Percentiles rank a stretch among this genome's conserved stretches.
These are phyloP conservation scores for Elaphurus davidianus DNA, from an alignment of 2,113 vertebrate species.

Conservation along the genomic window DNA sequence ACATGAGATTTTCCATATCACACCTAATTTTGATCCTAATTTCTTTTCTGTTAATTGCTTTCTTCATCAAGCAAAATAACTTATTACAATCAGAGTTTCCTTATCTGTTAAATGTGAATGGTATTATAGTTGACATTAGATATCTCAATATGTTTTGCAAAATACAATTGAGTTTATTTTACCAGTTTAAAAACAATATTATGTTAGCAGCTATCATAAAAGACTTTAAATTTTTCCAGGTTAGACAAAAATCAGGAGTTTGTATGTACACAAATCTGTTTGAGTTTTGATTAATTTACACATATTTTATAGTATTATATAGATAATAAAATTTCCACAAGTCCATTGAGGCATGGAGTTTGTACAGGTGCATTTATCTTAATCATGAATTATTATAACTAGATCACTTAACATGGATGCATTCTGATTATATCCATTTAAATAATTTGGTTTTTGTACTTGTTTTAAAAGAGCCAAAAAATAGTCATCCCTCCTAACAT, in stretches of 20 bases:
- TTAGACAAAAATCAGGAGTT: neutral
- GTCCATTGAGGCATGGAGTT: neutral
- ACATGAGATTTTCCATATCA: neutral
- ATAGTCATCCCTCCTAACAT: neutral
- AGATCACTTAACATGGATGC: neutral
- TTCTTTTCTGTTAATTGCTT: neutral
- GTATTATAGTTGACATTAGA: neutral
- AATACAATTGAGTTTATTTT: neutral
- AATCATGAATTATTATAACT: conserved; percentile 18
- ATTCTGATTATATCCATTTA: neutral
- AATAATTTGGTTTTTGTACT: neutral
- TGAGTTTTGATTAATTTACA: neutral
- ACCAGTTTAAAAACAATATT: neutral
- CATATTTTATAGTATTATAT: neutral
- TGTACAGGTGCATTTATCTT: neutral
- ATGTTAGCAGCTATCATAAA: neutral
- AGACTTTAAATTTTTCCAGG: neutral
- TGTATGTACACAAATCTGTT: neutral
- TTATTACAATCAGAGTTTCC: neutral
- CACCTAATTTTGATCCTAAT: neutral
- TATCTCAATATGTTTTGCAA: neutral
- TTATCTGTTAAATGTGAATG: neutral
- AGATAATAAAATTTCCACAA: neutral
- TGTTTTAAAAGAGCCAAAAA: neutral
- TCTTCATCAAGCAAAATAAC: neutral